Base-by-base conservation (phyloP, 2,113 vertebrate species). In the Stercorarius parasiticus region DNA sequence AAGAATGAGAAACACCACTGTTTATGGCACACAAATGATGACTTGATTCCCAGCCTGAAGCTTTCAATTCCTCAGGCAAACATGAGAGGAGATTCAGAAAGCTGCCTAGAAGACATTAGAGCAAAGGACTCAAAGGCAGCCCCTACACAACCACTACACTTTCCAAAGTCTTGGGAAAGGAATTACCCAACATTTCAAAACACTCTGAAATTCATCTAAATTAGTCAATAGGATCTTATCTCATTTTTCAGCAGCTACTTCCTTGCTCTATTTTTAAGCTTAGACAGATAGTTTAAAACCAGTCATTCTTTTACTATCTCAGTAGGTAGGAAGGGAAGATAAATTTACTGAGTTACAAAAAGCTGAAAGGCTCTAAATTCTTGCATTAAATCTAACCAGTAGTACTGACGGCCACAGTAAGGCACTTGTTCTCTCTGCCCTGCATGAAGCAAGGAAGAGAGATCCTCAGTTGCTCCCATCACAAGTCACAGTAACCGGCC, bases 191-290 rank as follows among this genome's bases (percentile, higher is more conserved):
- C 21, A 36, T 69, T 79, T 66, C 36, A 79, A 86, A 93, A 72
- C 27, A 34, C 58, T 79, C 66, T 34, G 56, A 64, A 88, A 91
- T 87, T 69, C 62, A 82, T 27, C 53, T 82, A 15, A 86, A 66
- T 78, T 61, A 90, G 61, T 42, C 91, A 91, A 70, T 9, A 25
- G 69, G 50, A 56, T 74, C 87, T 82, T 38, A 66, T 25, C 70
- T 74, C 16, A 22, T 32, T 93, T 82, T 62, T 58, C 73, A 94
- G 76, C 78, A 92, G 71, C 38, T 79, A 86, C 49, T 67, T 84
- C 76, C 90, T 67, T 62, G 32, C n/a, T 90, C 80, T 86, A 58
- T 66, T 87, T 94, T 90, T 69, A 96, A 53, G 77, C 32, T 86
- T 56, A 49, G 91, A 58, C 42, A 82, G 73, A 45, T 42, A 42